A percentile compares a stretch with the other conserved stretches of the same genome.
Conservation (phyloP, 2,888 invertebrate genomes). For the Phorcus lineatus region DNA sequence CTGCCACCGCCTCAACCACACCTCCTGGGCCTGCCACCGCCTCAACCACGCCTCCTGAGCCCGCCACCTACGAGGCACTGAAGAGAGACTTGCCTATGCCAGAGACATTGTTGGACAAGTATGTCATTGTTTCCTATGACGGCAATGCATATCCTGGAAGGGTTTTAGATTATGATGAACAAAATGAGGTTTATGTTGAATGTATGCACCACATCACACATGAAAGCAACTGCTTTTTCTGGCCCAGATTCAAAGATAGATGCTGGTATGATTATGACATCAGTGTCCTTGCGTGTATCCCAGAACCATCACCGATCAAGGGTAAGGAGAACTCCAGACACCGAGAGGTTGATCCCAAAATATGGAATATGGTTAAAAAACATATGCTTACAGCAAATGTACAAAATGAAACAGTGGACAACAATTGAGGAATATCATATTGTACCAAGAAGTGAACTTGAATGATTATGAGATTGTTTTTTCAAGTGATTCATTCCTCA, state of each 20-base stretch:
- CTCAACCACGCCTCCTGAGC: no score
- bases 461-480: no score
- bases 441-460: no score
- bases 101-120: no score
- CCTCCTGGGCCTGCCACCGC: no score
- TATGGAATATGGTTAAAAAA: not conserved
- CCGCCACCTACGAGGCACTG: no score
- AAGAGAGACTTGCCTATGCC: no score
- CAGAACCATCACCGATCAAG: not conserved
- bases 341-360: not conserved
- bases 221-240: not conserved
- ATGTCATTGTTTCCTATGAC: not conserved
- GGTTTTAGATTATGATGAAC: constrained; percentile 6
- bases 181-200: constrained; percentile 15
- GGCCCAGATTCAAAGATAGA: constrained; percentile 1
- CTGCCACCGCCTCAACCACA: no score
- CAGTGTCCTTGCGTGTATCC: not conserved
- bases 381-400: no score
- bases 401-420: no score
- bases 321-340: constrained; percentile 2
- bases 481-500: no score
- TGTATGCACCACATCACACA: not conserved
- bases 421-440: no score
- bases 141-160: constrained; percentile 10
- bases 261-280: not conserved